Conservation (phyloP, 2,797 vertebrate species). For the Hephaestus fuliginosus region DNA sequence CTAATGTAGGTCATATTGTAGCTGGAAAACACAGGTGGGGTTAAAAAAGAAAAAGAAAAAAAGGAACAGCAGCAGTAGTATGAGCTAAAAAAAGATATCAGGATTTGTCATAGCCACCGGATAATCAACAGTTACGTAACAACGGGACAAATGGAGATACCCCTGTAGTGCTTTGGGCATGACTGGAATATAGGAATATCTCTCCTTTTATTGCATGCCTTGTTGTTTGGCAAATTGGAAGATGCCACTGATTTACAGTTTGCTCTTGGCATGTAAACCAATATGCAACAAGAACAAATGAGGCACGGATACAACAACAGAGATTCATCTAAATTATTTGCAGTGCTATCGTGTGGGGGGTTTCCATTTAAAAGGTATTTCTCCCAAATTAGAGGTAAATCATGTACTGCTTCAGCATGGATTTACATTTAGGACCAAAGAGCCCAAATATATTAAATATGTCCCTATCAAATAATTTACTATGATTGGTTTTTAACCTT, state of each 20-base stretch:
- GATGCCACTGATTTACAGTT: slow-evolving; percentile 57
- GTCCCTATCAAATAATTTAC: not conserved
- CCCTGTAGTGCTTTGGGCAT: slow-evolving; percentile 44
- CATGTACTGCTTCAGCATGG: not conserved
- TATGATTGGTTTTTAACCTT: not conserved
- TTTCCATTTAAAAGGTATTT: slow-evolving; percentile 10
- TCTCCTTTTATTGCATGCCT: slow-evolving; percentile 60
- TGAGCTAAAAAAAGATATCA: slow-evolving; percentile 38
- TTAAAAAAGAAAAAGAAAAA: slow-evolving; percentile 14
- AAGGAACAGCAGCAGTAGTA: slow-evolving; percentile 12
- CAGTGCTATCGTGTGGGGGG: slow-evolving; percentile 3
- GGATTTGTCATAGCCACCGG: slow-evolving; percentile 30
- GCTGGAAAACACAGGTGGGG: slow-evolving; percentile 13
- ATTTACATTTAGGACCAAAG: slow-evolving; percentile 13
- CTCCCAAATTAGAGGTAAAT: not conserved
- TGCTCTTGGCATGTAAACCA: slow-evolving; percentile 54
- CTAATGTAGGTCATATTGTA: slow-evolving; percentile 29
- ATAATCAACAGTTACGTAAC: slow-evolving; percentile 54
- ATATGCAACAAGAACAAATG: slow-evolving; percentile 61
- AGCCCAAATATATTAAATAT: not conserved
- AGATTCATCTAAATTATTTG: slow-evolving; percentile 54
- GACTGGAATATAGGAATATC: slow-evolving; percentile 39
- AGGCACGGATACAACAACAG: slow-evolving; percentile 35
- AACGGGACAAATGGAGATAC: slow-evolving; percentile 40
- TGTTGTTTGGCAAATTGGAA: slow-evolving; percentile 52